Evolutionary conservation across 37 sponge, comb jelly and placozoan genomes (phyloP).

Genomic region (Halichondria panicea): DNA sequence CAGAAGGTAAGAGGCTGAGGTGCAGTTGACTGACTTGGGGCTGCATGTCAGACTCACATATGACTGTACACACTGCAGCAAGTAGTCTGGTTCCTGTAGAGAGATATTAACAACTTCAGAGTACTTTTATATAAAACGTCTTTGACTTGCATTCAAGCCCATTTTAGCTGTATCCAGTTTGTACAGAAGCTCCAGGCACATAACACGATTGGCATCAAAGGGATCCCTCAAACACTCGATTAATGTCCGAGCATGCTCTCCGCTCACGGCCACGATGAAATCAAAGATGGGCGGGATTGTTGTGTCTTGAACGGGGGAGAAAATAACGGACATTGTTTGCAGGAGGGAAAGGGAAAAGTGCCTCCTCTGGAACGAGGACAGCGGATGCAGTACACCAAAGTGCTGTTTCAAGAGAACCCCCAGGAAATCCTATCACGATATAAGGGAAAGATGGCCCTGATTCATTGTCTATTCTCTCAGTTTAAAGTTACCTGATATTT

Average conservation of each 20-base stretch:
- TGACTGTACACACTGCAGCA: background rate
- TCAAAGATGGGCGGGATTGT: constrained; percentile 16
- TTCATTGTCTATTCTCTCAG: too few species aligned
- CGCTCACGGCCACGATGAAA: constrained; percentile 32
- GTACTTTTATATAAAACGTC: background rate
- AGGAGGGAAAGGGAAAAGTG: constrained; percentile 54
- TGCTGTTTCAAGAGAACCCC: constrained; percentile 23
- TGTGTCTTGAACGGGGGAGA: background rate
- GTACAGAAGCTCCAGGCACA: constrained; percentile 41
- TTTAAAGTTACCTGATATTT: too few species aligned
- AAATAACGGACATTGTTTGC: constrained; percentile 3
- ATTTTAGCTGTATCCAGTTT: constrained; percentile 11
- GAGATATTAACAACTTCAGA: background rate
- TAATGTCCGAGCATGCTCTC: constrained; percentile 6
- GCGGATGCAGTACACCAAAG: constrained; percentile 57
- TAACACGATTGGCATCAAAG: constrained; percentile 40
- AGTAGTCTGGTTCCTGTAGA: background rate
- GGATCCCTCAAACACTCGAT: constrained; percentile 46
- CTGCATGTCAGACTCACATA: constrained; percentile 18
- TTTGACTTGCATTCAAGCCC: constrained; percentile 13
- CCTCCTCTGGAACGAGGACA: constrained; percentile 68
- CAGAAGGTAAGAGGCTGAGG: constrained; percentile 42
- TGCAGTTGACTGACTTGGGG: constrained; percentile 60
- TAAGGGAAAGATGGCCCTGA: too few species aligned
- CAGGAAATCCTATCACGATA: constrained; percentile 57